Percentiles rank a stretch among this genome's conserved stretches.
Conservation (phyloP, 2,113 vertebrate genomes). For the Ciconia stormi region DNA sequence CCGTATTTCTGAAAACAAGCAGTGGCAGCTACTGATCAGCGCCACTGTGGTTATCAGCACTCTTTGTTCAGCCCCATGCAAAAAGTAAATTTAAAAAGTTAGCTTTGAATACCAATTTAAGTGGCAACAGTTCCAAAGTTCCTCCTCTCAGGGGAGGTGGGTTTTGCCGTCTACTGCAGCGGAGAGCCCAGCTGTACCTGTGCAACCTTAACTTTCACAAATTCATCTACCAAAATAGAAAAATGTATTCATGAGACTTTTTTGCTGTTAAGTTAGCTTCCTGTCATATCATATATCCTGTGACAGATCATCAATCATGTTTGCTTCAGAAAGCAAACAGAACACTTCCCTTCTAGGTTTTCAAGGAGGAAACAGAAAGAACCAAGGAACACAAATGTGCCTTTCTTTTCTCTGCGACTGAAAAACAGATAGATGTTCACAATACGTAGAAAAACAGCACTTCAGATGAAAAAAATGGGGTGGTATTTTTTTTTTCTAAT, state of each 20-base stretch:
- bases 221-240: not conserved
- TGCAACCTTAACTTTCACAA: not conserved
- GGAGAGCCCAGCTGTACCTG: not conserved
- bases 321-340: not conserved
- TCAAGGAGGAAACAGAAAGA: not conserved
- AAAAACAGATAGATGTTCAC: not conserved
- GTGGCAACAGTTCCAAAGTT: not conserved
- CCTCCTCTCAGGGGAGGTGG: not conserved
- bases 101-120: not conserved
- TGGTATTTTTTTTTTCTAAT: not conserved
- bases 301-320: not conserved
- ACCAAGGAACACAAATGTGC: not conserved
- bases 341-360: not conserved
- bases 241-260: not conserved
- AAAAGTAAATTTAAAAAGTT: not conserved
- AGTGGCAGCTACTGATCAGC: not conserved
- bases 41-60: not conserved
- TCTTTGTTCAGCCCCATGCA: not conserved
- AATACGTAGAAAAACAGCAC: not conserved
- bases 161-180: not conserved
- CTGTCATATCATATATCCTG: not conserved
- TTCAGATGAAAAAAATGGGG: not conserved
- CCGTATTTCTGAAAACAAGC: not conserved
- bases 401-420: not conserved
- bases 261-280: not conserved